A percentile compares a stretch with the other conserved stretches of the same genome.
Conservation (phyloP, 2,113 vertebrate genomes). For the Thermophis baileyi region DNA sequence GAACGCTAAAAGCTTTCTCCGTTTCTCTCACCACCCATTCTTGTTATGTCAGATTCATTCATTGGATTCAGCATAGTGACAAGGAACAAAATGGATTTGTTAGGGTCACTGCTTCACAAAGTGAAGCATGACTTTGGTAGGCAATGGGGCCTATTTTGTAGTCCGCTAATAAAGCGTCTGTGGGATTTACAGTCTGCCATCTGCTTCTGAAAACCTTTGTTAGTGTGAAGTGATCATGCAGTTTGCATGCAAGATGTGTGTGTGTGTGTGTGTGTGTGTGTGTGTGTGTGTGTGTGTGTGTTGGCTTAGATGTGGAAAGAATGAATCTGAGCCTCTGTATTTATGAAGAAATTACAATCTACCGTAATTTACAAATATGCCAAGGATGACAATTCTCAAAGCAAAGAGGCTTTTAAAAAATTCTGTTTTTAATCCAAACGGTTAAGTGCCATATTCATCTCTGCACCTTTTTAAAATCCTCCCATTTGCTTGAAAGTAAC, state of each 20-base stretch:
- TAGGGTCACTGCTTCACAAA: conserved; percentile 71
- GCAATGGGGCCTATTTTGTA: conserved; percentile 53
- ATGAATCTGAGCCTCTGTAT: conserved; percentile 24
- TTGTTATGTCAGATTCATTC: conserved; percentile 54
- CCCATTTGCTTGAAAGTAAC: neutral
- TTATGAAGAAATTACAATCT: conserved; percentile 5
- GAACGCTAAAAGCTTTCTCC: neutral
- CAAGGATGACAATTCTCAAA: conserved; percentile 13
- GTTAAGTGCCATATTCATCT: neutral
- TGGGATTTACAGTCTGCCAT: conserved; percentile 65
- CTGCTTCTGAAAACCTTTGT: conserved; percentile 67
- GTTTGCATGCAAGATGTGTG: conserved; percentile 50
- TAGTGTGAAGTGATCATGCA: conserved; percentile 34
- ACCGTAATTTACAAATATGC: conserved; percentile 1
- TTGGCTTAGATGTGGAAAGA: conserved; percentile 3
- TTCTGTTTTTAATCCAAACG: neutral
- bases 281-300: neutral
- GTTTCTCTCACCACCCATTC: conserved; percentile 10
- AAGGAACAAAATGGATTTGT: conserved; percentile 69
- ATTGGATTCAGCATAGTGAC: conserved; percentile 53
- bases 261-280: neutral
- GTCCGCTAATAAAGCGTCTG: conserved; percentile 63
- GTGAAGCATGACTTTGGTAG: conserved; percentile 62
- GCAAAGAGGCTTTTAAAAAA: neutral
- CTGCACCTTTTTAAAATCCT: neutral